Evolutionary conservation across 1,140 invertebrate genomes (phyloP).

Genomic region (Drosophila sulfurigaster): DNA sequence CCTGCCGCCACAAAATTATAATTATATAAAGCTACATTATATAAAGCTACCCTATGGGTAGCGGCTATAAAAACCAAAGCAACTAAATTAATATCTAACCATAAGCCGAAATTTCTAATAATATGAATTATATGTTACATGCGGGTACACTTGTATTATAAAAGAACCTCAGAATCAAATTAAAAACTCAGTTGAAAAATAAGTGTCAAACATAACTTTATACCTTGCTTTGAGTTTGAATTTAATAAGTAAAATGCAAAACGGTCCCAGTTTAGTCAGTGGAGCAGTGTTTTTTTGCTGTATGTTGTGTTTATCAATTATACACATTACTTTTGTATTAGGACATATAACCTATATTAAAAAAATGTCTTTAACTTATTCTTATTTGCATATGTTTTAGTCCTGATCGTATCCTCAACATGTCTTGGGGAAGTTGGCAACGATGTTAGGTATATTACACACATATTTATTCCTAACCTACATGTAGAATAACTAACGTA

Average conservation of each 20-base stretch:
- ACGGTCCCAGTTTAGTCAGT: not conserved
- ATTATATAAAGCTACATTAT: no score
- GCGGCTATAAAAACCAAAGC: no score
- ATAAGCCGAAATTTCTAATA: no score
- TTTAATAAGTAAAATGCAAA: constrained; percentile 4
- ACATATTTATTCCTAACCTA: no score
- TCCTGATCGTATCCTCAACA: no score
- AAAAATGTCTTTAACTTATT: not conserved
- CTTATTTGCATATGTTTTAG: not conserved
- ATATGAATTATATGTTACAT: no score
- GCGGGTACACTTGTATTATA: constrained; percentile 14
- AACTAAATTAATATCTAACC: no score
- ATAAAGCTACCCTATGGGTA: no score
- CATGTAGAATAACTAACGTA: no score
- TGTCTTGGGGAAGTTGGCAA: no score
- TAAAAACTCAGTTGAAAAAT: not conserved
- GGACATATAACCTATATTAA: not conserved
- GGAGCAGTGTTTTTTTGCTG: constrained; percentile 11
- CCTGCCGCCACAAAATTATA: no score
- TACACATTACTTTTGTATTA: not conserved
- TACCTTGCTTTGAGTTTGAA: not conserved
- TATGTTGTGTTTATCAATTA: not conserved
- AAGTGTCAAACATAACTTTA: not conserved
- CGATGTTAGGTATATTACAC: no score
- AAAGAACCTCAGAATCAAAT: not conserved